Conservation (phyloP, 2,113 vertebrate genomes). For the Lepus americanus region DNA sequence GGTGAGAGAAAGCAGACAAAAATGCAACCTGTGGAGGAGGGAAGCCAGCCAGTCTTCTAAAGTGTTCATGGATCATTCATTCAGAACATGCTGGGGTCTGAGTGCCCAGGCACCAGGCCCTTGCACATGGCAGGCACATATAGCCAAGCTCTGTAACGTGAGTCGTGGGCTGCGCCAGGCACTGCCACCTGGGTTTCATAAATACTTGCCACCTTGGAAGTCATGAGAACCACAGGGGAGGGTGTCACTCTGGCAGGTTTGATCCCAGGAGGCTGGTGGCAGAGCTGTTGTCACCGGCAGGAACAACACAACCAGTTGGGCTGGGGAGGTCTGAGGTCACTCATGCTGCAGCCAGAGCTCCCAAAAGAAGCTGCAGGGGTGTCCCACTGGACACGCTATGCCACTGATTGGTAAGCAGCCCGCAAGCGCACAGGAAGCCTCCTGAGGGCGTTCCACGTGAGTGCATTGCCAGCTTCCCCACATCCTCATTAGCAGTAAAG, state of each 20-base stretch:
- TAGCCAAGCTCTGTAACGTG: not conserved
- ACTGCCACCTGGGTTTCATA: slow-evolving; percentile 68
- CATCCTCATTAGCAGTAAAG: slow-evolving; percentile 53
- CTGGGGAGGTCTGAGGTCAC: accelerated
- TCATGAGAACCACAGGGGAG: slow-evolving; percentile 17
- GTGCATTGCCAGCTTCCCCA: not conserved
- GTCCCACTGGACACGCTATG: not conserved
- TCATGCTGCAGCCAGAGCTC: not conserved
- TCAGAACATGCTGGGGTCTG: slow-evolving; percentile 32
- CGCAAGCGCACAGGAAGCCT: not conserved
- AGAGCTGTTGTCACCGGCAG: not conserved
- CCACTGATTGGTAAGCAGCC: not conserved
- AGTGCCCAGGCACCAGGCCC: not conserved
- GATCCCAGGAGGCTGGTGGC: not conserved
- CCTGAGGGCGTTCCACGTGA: not conserved
- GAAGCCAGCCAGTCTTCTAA: slow-evolving; percentile 32
- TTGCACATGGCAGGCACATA: not conserved
- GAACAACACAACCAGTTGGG: not conserved
- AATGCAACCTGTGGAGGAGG: not conserved
- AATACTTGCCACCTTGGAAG: not conserved
- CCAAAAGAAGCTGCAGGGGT: not conserved
- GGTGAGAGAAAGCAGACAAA: slow-evolving; percentile 41
- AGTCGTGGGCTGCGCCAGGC: slow-evolving; percentile 38
- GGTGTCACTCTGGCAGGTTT: not conserved
- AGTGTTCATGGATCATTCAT: slow-evolving; percentile 23